Evolutionary conservation across 1,140 invertebrate genomes (phyloP).

Genomic region (Drosophila guanche): DNA sequence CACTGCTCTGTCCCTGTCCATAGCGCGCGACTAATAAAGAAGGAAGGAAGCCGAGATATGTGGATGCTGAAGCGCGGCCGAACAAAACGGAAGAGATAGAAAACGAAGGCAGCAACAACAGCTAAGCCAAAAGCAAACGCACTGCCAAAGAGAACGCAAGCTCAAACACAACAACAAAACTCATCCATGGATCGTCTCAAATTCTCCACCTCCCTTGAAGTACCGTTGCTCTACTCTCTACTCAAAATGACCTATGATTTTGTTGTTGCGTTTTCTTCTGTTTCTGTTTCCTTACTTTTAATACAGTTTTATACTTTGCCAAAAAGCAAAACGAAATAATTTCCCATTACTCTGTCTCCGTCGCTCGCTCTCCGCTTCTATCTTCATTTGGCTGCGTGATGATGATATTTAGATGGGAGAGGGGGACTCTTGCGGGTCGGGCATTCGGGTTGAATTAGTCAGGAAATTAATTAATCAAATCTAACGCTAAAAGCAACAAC

Average conservation of each 20-base stretch:
- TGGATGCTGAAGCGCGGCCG: too few relatives aligned
- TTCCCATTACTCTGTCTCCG: conserved; percentile 49
- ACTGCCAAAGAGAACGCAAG: too few relatives aligned
- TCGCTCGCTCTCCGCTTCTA: conserved; percentile 4
- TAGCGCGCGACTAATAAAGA: too few relatives aligned
- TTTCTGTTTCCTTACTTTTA: conserved; percentile 15
- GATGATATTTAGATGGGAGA: conserved; percentile 36
- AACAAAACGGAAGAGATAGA: too few relatives aligned
- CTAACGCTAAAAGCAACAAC: conserved; percentile 62
- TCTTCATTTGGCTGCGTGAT: conserved; percentile 36
- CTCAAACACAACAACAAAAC: too few relatives aligned
- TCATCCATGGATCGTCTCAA: too few relatives aligned
- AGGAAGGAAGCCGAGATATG: too few relatives aligned
- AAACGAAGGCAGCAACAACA: too few relatives aligned
- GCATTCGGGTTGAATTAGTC: conserved; percentile 81
- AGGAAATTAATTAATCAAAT: conserved; percentile 83
- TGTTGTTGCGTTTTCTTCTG: conserved; percentile 5
- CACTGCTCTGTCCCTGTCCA: too few relatives aligned
- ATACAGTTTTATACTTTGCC: conserved; percentile 26
- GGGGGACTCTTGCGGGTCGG: conserved; percentile 72
- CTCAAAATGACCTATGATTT: neutral
- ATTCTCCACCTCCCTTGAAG: too few relatives aligned
- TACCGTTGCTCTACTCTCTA: too few relatives aligned
- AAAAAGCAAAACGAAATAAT: conserved; percentile 44
- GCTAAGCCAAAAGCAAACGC: too few relatives aligned